Conservation (phyloP, 2,888 invertebrate genomes). For the Alviniconcha strummeri region DNA sequence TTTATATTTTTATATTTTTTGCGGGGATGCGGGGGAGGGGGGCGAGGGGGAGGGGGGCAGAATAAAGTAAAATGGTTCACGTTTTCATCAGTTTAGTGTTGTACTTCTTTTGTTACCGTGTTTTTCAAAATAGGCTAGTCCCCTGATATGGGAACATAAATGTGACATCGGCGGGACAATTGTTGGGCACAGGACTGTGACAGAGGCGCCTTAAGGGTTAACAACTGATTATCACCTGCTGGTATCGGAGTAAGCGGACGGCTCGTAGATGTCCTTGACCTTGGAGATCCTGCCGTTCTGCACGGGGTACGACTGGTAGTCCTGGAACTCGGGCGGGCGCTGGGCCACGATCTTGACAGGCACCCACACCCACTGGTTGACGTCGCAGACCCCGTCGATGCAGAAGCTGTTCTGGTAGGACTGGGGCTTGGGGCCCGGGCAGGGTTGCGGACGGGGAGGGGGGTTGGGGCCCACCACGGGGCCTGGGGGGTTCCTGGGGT, state of each 20-base stretch:
- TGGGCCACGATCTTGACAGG: conserved; percentile 61
- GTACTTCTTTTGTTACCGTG: too few relatives aligned
- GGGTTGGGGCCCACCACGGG: neutral
- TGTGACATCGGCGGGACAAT: too few relatives aligned
- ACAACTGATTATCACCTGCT: conserved; percentile 31
- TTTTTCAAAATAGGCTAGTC: too few relatives aligned
- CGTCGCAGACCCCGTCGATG: conserved; percentile 58
- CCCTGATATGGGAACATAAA: too few relatives aligned
- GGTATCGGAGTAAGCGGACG: conserved; percentile 45
- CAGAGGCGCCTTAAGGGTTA: too few relatives aligned
- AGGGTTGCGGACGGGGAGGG: conserved; percentile 21
- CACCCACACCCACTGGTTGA: conserved; percentile 59
- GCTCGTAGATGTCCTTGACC: conserved; percentile 56
- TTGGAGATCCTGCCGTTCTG: conserved; percentile 50
- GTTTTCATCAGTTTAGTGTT: too few relatives aligned
- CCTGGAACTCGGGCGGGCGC: conserved; percentile 54
- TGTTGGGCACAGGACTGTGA: too few relatives aligned
- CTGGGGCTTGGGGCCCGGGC: conserved; percentile 40
- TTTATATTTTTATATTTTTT: too few relatives aligned
- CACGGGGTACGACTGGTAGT: conserved; percentile 56
- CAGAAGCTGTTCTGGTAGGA: conserved; percentile 59
- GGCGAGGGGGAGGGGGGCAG: too few relatives aligned
- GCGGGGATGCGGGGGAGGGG: too few relatives aligned
- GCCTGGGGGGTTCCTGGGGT: neutral
- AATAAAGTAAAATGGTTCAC: too few relatives aligned